A percentile compares a stretch with the other conserved stretches of the same genome.
Conservation (phyloP, 2,888 invertebrate genomes). For the Lasioglossum vierecki region DNA sequence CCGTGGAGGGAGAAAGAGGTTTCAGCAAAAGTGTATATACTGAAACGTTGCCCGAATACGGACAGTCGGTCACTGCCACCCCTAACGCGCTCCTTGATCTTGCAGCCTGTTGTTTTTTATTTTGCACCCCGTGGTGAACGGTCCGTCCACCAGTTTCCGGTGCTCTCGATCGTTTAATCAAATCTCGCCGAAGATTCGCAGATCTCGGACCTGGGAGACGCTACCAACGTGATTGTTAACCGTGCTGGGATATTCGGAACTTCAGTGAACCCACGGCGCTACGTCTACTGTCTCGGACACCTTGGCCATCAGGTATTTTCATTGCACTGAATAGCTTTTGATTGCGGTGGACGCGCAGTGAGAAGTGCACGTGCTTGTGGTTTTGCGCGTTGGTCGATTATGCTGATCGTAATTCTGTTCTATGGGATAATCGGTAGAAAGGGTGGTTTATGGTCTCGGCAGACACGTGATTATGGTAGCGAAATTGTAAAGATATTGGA, state of each 20-base stretch:
- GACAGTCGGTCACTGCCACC: conserved; percentile 58
- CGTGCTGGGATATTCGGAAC: conserved; percentile 14
- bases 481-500: not conserved
- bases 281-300: not conserved
- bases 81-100: conserved; percentile 40
- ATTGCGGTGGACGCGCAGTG: not conserved
- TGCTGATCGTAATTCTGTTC: not conserved
- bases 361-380: conserved; percentile 14
- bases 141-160: not conserved
- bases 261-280: conserved; percentile 19
- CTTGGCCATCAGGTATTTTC: conserved; percentile 26
- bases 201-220: not conserved
- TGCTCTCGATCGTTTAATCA: conserved; percentile 3
- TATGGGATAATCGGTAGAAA: not conserved
- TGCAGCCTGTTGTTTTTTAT: conserved; percentile 12
- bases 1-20: conserved; percentile 18
- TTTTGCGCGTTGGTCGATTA: not conserved
- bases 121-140: not conserved
- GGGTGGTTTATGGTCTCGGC: not conserved
- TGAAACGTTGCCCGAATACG: conserved; percentile 51
- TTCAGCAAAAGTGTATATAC: conserved; percentile 31
- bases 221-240: not conserved
- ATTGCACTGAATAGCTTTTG: not conserved
- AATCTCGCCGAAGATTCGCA: not conserved
- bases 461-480: not conserved